Evolutionary conservation across 2,888 invertebrate genomes (phyloP).

Genomic region (Arge pagana): DNA sequence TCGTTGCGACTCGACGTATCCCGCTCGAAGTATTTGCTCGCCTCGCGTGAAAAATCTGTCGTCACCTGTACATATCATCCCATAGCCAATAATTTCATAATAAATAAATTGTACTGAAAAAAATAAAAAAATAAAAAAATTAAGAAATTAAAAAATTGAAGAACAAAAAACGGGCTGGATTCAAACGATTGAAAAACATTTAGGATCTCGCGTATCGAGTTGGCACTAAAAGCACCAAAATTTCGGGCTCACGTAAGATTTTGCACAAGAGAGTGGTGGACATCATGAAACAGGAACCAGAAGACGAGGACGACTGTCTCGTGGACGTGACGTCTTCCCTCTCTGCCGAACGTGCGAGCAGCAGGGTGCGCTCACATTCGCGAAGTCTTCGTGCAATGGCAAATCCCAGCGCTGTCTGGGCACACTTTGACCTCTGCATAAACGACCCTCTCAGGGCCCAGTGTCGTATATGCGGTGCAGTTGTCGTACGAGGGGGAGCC

Average conservation of each 20-base stretch:
- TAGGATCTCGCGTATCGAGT: too few relatives aligned
- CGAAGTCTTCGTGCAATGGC: slow-evolving; percentile 55
- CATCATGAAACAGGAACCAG: slow-evolving; percentile 53
- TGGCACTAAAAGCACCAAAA: slow-evolving; percentile 14
- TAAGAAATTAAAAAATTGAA: too few relatives aligned
- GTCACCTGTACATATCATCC: too few relatives aligned
- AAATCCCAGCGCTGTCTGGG: slow-evolving; percentile 57
- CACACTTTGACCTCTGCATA: slow-evolving; percentile 53
- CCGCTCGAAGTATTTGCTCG: too few relatives aligned
- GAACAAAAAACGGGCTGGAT: too few relatives aligned
- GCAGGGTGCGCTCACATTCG: slow-evolving; percentile 52
- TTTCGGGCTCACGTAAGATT: slow-evolving; percentile 23
- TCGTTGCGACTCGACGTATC: too few relatives aligned
- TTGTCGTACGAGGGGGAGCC: slow-evolving; percentile 54
- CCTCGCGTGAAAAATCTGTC: too few relatives aligned
- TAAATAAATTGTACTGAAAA: too few relatives aligned
- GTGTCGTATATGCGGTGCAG: slow-evolving; percentile 54
- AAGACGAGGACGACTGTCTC: slow-evolving; percentile 49
- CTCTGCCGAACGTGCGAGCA: slow-evolving; percentile 24
- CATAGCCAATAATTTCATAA: too few relatives aligned
- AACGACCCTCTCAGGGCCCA: slow-evolving; percentile 54
- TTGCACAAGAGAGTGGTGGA: slow-evolving; percentile 32
- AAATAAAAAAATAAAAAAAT: too few relatives aligned
- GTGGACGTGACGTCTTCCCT: slow-evolving; percentile 38
- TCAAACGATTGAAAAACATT: too few relatives aligned